phyloP scores from a whole-genome alignment of 2,113 vertebrate genomes.

The Scomber scombrus region DNA sequence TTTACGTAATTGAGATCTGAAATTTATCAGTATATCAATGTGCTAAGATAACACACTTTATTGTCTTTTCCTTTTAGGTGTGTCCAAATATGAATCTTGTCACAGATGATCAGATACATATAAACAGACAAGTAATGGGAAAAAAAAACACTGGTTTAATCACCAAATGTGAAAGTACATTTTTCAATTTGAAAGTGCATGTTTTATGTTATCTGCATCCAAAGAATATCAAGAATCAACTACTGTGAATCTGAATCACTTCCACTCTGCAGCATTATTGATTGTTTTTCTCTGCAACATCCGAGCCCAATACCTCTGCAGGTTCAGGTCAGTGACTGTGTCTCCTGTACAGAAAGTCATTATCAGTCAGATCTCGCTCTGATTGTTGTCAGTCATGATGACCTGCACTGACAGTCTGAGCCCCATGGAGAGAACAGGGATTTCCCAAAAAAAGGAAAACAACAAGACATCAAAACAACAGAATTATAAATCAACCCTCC shows the following conservation, averaged over 20 bases:
- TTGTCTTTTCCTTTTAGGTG: not conserved
- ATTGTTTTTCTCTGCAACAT: slow-evolving; percentile 6
- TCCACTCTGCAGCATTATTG: not conserved
- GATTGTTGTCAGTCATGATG: slow-evolving; percentile 10
- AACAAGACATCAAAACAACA: slow-evolving; percentile 57
- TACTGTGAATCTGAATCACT: not conserved
- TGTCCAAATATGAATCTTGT: not conserved
- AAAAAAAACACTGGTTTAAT: too few relatives aligned
- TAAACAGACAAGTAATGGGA: too few relatives aligned
- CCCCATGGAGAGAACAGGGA: slow-evolving; percentile 24
- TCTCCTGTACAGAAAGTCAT: not conserved
- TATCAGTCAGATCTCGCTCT: not conserved
- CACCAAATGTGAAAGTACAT: not conserved
- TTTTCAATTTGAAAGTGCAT: not conserved
- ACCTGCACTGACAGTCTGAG: slow-evolving; percentile 41
- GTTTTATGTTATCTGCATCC: not conserved
- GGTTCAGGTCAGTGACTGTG: slow-evolving; percentile 5
- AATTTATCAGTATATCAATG: too few relatives aligned
- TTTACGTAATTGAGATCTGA: too few relatives aligned
- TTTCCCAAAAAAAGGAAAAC: slow-evolving; percentile 21
- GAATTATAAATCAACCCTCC: slow-evolving; percentile 53
- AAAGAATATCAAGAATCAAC: too few relatives aligned
- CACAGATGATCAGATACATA: not conserved
- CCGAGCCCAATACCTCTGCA: not conserved
- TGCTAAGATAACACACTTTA: too few relatives aligned